phyloP scores from a whole-genome alignment of 2,888 invertebrate species.

The Halocaridina rubra region DNA sequence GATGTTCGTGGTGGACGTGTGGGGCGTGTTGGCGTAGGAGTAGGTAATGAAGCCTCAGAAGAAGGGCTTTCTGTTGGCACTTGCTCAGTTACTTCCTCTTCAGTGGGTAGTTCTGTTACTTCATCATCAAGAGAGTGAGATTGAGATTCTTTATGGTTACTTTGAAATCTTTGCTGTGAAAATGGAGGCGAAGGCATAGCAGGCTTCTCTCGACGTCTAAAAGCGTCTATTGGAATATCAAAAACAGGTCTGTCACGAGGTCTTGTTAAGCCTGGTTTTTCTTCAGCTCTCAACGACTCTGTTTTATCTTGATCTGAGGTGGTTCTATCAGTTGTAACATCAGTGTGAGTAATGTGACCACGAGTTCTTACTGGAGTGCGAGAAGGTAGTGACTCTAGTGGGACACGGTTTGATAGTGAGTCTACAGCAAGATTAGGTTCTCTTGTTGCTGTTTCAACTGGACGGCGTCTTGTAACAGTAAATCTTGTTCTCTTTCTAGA shows the following conservation, averaged over 20 bases:
- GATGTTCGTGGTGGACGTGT: slow-evolving; percentile 47
- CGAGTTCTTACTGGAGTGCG: not conserved
- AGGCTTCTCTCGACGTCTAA: not conserved
- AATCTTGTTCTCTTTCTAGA: slow-evolving; percentile 14
- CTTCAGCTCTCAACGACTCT: too few relatives aligned
- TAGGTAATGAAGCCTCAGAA: not conserved
- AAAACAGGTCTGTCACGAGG: not conserved
- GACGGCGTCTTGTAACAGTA: slow-evolving; percentile 46
- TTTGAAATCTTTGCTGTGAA: too few relatives aligned
- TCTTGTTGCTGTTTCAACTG: not conserved
- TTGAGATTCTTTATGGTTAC: too few relatives aligned
- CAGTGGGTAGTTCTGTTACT: not conserved
- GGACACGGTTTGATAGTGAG: not conserved
- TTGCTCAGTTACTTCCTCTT: not conserved
- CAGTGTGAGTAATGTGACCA: not conserved
- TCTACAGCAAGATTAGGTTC: not conserved
- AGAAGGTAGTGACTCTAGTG: not conserved
- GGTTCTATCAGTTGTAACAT: not conserved
- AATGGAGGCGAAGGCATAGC: not conserved
- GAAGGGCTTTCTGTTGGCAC: not conserved
- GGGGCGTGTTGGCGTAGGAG: slow-evolving; percentile 39
- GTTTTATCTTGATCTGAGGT: not conserved
- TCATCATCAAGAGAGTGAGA: not conserved
- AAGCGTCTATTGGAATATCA: not conserved
- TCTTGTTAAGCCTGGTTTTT: not conserved